phyloP scores from a whole-genome alignment of 2,797 vertebrate genomes.

The Amazona finschi region DNA sequence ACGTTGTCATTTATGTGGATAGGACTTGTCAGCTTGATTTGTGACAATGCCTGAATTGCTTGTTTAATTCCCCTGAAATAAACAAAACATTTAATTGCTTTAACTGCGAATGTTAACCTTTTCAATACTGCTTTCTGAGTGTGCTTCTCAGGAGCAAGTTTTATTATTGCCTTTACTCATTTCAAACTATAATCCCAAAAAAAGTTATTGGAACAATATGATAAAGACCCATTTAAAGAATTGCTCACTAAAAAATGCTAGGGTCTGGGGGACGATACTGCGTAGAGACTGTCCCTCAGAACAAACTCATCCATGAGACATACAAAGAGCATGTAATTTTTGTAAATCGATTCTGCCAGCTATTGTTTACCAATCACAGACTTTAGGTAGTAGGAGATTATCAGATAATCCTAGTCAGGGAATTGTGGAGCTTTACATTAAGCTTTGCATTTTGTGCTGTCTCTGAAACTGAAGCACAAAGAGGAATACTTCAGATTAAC shows the following conservation, averaged over 20 bases:
- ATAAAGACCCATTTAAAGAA: neutral
- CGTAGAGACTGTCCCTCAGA: neutral
- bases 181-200: neutral
- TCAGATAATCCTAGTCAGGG: neutral
- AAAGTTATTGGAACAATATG: neutral
- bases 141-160: neutral
- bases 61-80: conserved; percentile 55
- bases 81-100: conserved; percentile 63
- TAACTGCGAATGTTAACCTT: conserved; percentile 36
- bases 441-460: neutral
- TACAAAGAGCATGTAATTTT: neutral
- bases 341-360: neutral
- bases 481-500: neutral
- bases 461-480: neutral
- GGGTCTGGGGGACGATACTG: neutral
- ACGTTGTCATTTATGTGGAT: conserved; percentile 45
- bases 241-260: neutral
- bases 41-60: conserved; percentile 43
- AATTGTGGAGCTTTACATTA: neutral
- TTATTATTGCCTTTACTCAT: neutral
- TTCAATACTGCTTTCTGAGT: neutral
- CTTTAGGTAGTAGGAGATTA: neutral
- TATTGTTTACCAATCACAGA: rapidly evolving
- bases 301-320: neutral
- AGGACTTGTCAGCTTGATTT: conserved; percentile 62